Evolutionary conservation across 1,140 invertebrate species (phyloP).

Genomic region (Musca domestica): DNA sequence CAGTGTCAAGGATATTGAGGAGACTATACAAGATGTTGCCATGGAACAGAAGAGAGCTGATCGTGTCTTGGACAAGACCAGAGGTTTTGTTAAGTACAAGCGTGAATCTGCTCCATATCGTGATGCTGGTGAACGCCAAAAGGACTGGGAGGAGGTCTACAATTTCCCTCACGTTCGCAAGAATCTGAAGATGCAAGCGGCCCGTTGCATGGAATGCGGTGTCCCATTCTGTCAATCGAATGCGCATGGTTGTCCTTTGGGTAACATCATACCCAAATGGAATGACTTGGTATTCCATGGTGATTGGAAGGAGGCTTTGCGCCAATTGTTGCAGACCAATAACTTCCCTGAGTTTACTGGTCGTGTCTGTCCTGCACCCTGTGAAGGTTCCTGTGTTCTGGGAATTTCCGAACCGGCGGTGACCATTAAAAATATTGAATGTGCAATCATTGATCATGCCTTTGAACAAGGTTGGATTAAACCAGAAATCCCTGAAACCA

Average conservation of each 20-base stretch:
- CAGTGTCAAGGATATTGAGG: constrained; percentile 82
- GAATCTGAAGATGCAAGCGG: constrained; percentile 86
- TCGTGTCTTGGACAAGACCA: constrained; percentile 84
- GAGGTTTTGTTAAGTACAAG: constrained; percentile 95
- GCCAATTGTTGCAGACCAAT: constrained; percentile 95
- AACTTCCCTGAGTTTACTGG: constrained; percentile 99
- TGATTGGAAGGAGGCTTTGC: constrained; percentile 95
- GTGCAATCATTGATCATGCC: constrained; percentile 97
- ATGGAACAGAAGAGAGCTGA: constrained; percentile 79
- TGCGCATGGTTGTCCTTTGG: constrained; percentile 90
- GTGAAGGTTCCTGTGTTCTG: constrained; percentile 96
- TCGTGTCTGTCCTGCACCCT: constrained; percentile 96
- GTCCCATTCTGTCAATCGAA: constrained; percentile 98
- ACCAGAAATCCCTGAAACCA: constrained; percentile 61
- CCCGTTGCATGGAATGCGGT: constrained; percentile 98
- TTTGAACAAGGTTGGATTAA: constrained; percentile 96
- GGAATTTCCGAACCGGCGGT: constrained; percentile 95
- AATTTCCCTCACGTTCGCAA: constrained; percentile 83
- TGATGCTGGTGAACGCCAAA: constrained; percentile 74
- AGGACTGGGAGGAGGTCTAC: constrained; percentile 98
- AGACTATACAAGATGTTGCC: constrained; percentile 72
- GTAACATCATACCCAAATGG: constrained; percentile 99
- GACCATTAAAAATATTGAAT: constrained; percentile 99
- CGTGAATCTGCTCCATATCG: constrained; percentile 84
- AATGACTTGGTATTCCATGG: constrained; percentile 94